Evolutionary conservation across 2,113 vertebrate species (phyloP), one percentile per base, ranked within the genome.

Genomic region (Colistium nudipinnis): DNA sequence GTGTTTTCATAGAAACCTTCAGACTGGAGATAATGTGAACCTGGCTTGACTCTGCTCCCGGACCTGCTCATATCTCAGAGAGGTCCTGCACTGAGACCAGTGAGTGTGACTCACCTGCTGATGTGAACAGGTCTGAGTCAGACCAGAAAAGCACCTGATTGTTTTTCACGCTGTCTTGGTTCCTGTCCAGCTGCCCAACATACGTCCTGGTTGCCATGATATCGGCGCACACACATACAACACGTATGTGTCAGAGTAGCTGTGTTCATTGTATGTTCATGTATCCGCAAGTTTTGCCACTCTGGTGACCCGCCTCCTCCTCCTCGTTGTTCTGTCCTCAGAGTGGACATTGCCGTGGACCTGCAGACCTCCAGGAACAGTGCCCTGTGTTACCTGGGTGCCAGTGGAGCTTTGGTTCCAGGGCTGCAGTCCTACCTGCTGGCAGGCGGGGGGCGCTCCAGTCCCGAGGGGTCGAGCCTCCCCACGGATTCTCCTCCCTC

Each of bases 401-500:
- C 92, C 0, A 77, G 84, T 0, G 78, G 87, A 0, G 91, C 95
- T 60, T 91, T 96, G 84, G 91, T 97, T 38, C 92, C 95, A 0
- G 92, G 96, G n/a, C 93, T 93, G 74, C 96, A 93, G 85, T 85
- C 96, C 67, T 98, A 96, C 0, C 84, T 91, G 60, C 64, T 90
- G 62, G 76, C 87, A 7, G 72, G 77, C 57, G 95, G 95, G 39
- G 96, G 95, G 52, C 93, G 95, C 83, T 95, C 95, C 43, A 98
- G 96, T 83, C 97, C 97, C 0, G 93, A 95, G 0, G 95, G 95
- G 69, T 97, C 96, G 89, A 98, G 96, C 84, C 91, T 98, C 49
- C 97, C 96, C 69, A 96, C 96, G 0, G 97, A 98, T 90, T 98
- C 97, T 64, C 96, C 96, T 65, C 96, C 95, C 0, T 97, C 97